Base-by-base conservation (phyloP, 2,888 invertebrate species). In the Stratiomys singularior region DNA sequence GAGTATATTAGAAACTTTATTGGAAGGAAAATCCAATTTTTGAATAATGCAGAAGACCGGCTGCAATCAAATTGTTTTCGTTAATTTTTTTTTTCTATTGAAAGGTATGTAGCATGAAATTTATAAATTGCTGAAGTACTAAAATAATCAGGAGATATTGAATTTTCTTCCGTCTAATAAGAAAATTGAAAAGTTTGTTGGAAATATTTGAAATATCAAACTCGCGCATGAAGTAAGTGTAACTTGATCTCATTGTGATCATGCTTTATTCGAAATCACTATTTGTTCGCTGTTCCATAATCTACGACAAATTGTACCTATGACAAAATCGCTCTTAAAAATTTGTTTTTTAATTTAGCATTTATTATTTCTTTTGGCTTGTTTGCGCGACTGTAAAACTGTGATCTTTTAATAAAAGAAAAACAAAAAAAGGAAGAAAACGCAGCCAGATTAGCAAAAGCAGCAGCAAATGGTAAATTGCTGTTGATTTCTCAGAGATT, bases 301-400 rank as follows among this genome's bases (percentile, higher is more conserved):
- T 7, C 7, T 15, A 15, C 15, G 52, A 21, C 5, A 21, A 18
- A 52, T 7, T 18, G 4, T 9, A 52, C 15, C 21, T 18, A 52
- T 21, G 21, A 21, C 21, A 13, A 52, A 52, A 21, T 52, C 21
- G n/a, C n/a, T 52, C 52, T 52, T 52, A 21, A 15, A 18, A 21
- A 15, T 52, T 2, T 15, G 4, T 3, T 13, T 52, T 21, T 52
- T 2, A 3, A 9, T 52, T 13, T 4, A 52, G 52, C 3, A 52
- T 5, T 37, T 5, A 27, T 25, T 60, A 5, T 21, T 60, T 21
- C 13, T 3, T 63, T 27, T 15, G 23, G 15, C 13, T 27, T 4
- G 15, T 63, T 63, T 63, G 63, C 63, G 27, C 63, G 63, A 25
- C 15, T 63, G n/a, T 15, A 63, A 63, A 63, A 63, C 63, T 63